Conservation (phyloP, 2,797 vertebrate genomes). For the Chaetodon trifasciatus region DNA sequence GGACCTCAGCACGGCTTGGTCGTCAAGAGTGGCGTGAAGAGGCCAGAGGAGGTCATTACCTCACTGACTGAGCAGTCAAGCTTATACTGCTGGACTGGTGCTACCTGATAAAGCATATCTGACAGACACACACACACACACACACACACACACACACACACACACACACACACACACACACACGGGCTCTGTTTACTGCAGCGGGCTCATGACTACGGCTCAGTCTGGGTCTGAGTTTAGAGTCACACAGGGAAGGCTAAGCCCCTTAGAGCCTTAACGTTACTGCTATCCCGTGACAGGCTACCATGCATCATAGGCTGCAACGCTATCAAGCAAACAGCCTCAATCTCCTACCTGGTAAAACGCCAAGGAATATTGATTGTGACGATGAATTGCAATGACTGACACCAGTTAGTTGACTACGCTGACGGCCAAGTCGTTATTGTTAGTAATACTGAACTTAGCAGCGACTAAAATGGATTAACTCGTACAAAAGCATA, state of each 20-base stretch:
- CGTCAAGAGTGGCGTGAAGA: constrained; percentile 21
- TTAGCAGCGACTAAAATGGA: neutral
- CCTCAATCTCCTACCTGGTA: neutral
- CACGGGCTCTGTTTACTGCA: constrained; percentile 71
- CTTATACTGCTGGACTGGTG: constrained; percentile 55
- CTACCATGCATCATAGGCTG: constrained; percentile 55
- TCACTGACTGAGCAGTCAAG: constrained; percentile 39
- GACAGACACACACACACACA: constrained; percentile 20
- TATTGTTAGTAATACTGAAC: neutral
- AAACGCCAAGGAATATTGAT: neutral
- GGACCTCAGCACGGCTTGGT: constrained; percentile 3
- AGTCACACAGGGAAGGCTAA: constrained; percentile 73
- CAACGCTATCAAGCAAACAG: constrained; percentile 20
- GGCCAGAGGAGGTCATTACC: constrained; percentile 35
- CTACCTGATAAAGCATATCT: constrained; percentile 86
- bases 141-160: constrained; percentile 45
- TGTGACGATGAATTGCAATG: neutral
- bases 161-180: constrained; percentile 35
- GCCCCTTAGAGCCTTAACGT: constrained; percentile 78
- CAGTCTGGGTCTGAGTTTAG: constrained; percentile 67
- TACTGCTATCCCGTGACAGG: constrained; percentile 77
- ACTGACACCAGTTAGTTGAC: neutral
- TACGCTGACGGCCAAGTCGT: no score
- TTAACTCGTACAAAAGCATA: neutral
- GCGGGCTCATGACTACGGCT: constrained; percentile 64